These are phyloP conservation scores for Macrotrachela quadricornifera DNA, from an alignment of 1,140 invertebrate genomes.

Conservation along the genomic window DNA sequence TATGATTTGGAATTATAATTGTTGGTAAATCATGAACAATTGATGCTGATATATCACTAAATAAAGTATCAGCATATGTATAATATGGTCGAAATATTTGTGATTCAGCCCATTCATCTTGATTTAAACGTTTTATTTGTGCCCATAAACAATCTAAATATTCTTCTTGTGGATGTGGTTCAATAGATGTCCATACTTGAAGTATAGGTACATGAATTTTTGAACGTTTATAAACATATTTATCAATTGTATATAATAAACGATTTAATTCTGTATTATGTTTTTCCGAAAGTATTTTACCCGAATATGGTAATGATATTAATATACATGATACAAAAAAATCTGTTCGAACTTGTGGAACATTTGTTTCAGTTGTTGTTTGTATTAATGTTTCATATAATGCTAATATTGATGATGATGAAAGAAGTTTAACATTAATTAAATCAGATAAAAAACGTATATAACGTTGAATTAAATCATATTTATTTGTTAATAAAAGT, in stretches of 20 bases:
- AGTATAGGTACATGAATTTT: constrained; percentile 73
- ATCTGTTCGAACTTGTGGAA: constrained; percentile 65
- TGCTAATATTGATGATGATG: constrained; percentile 66
- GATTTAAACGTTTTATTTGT: constrained; percentile 68
- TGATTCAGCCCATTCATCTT: constrained; percentile 88
- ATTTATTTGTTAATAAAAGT: not conserved
- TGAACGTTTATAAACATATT: constrained; percentile 62
- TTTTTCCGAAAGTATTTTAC: constrained; percentile 80
- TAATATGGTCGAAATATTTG: constrained; percentile 82
- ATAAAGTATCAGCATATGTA: constrained; percentile 76
- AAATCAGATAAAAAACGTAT: constrained; percentile 78
- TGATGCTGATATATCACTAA: constrained; percentile 49
- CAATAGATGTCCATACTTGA: constrained; percentile 70
- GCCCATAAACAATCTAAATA: constrained; percentile 93
- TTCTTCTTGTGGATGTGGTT: constrained; percentile 87
- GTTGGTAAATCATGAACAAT: constrained; percentile 47
- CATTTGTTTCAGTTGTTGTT: constrained; percentile 71
- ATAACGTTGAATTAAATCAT: constrained; percentile 13
- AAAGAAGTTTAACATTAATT: constrained; percentile 87
- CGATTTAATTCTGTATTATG: constrained; percentile 79
- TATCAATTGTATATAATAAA: constrained; percentile 70
- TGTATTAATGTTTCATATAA: constrained; percentile 80
- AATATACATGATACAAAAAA: constrained; percentile 91
- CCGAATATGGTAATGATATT: constrained; percentile 75
- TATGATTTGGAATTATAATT: constrained; percentile 67